Percentiles rank a stretch among this genome's conserved stretches.
These are phyloP conservation scores for Schizopygopsis pylzovi DNA, from an alignment of 2,797 vertebrate genomes.

Conservation along the genomic window DNA sequence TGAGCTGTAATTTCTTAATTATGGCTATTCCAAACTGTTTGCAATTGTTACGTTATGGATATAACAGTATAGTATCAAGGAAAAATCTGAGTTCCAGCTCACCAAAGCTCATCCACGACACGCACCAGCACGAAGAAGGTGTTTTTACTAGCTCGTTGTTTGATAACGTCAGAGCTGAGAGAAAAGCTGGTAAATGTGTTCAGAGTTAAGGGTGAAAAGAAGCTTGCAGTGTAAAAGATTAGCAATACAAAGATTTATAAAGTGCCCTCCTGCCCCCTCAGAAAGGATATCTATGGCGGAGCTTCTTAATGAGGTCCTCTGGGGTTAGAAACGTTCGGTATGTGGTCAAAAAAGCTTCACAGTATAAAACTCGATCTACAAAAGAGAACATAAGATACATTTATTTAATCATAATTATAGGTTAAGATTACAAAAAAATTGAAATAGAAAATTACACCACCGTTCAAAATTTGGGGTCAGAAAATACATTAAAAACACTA, in stretches of 20 bases:
- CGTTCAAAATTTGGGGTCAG: background rate
- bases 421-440: background rate
- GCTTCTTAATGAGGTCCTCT: slow-evolving; percentile 88
- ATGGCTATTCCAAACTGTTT: background rate
- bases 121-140: slow-evolving; percentile 97
- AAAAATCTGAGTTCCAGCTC: slow-evolving; percentile 68
- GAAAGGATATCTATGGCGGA: slow-evolving; percentile 93
- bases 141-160: slow-evolving; percentile 98
- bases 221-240: background rate
- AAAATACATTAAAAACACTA: background rate
- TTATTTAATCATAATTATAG: slow-evolving; percentile 13
- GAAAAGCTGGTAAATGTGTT: slow-evolving; percentile 94
- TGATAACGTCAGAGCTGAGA: slow-evolving; percentile 91
- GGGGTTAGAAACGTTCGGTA: slow-evolving; percentile 91
- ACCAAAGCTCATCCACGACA: slow-evolving; percentile 98
- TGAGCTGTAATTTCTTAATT: background rate
- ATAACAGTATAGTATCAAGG: background rate
- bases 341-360: slow-evolving; percentile 92
- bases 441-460: background rate
- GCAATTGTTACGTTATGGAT: background rate
- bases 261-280: background rate
- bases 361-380: slow-evolving; percentile 86
- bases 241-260: slow-evolving; percentile 8
- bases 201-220: slow-evolving; percentile 79
- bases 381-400: slow-evolving; percentile 45